These are phyloP conservation scores for Euschistus heros DNA, from an alignment of 1,140 invertebrate species.

Conservation along the genomic window DNA sequence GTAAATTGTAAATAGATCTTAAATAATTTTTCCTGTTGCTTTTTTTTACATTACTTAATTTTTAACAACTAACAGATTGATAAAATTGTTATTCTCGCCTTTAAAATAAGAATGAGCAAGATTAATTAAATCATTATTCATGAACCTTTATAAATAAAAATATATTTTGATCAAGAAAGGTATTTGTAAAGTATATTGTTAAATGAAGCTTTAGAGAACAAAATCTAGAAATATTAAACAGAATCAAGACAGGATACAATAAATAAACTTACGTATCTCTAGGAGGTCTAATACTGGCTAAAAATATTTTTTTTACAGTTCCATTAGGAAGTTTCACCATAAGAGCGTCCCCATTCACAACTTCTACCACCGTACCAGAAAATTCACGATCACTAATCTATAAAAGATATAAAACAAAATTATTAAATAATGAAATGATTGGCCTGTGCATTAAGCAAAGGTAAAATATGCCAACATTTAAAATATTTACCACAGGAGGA, in stretches of 20 bases:
- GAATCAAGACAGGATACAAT: not conserved
- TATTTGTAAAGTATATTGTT: too few relatives aligned
- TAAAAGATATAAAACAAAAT: slow-evolving; percentile 12
- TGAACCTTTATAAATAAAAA: too few relatives aligned
- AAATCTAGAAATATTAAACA: slow-evolving; percentile 4
- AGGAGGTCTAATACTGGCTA: slow-evolving; percentile 90
- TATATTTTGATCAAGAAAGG: too few relatives aligned
- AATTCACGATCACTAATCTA: slow-evolving; percentile 68
- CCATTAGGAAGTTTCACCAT: slow-evolving; percentile 71
- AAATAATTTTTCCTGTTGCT: too few relatives aligned
- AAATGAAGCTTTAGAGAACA: too few relatives aligned
- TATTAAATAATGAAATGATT: not conserved
- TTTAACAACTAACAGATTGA: too few relatives aligned
- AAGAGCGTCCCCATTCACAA: slow-evolving; percentile 88
- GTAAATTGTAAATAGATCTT: too few relatives aligned
- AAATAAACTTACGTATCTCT: slow-evolving; percentile 39
- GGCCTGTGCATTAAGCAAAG: not conserved
- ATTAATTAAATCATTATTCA: too few relatives aligned
- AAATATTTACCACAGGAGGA: slow-evolving; percentile 28
- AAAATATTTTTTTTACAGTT: slow-evolving; percentile 81
- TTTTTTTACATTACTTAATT: too few relatives aligned
- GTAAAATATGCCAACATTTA: slow-evolving; percentile 2
- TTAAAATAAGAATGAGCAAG: too few relatives aligned
- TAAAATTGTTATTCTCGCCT: too few relatives aligned
- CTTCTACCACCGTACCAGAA: slow-evolving; percentile 76